Conservation (phyloP, 2,113 vertebrate species). For the Menura novaehollandiae region DNA sequence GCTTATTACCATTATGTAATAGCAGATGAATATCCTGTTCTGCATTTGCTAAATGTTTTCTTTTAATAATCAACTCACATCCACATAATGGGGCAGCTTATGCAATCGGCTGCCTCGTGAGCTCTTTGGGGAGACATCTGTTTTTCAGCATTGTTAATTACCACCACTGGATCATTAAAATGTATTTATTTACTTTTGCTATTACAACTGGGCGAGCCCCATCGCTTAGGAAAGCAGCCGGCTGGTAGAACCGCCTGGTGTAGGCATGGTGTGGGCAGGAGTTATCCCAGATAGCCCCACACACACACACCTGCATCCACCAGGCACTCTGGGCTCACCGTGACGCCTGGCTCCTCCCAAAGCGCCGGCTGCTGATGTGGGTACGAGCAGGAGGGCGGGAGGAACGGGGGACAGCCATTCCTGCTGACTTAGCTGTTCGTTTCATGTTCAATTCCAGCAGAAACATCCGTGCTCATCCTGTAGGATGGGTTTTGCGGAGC, state of each 20-base stretch:
- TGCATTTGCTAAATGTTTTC: constrained; percentile 66
- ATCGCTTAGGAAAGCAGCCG: neutral
- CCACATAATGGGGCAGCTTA: constrained; percentile 35
- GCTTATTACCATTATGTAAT: constrained; percentile 53
- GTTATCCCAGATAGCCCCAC: neutral
- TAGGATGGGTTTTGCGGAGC: neutral
- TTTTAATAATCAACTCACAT: constrained; percentile 57
- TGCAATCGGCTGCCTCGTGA: constrained; percentile 18
- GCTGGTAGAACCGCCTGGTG: neutral
- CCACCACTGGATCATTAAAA: constrained; percentile 17
- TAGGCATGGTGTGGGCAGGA: constrained; percentile 19
- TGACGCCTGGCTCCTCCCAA: neutral
- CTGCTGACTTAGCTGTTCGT: neutral
- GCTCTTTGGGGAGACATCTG: constrained; percentile 50
- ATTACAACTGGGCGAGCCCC: constrained; percentile 39
- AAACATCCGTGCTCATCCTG: fast-evolving
- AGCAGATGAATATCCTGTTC: constrained; percentile 40
- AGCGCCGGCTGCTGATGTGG: neutral
- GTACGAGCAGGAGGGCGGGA: fast-evolving
- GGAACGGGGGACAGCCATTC: fast-evolving
- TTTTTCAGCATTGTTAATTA: constrained; percentile 55
- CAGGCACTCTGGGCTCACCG: neutral
- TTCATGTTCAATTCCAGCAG: neutral
- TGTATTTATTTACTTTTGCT: constrained; percentile 53
- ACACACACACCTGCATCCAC: neutral